Evolutionary conservation across 2,888 invertebrate genomes (phyloP), one percentile per base, ranked within the genome.

Genomic region (Amblyjoppa proteus): DNA sequence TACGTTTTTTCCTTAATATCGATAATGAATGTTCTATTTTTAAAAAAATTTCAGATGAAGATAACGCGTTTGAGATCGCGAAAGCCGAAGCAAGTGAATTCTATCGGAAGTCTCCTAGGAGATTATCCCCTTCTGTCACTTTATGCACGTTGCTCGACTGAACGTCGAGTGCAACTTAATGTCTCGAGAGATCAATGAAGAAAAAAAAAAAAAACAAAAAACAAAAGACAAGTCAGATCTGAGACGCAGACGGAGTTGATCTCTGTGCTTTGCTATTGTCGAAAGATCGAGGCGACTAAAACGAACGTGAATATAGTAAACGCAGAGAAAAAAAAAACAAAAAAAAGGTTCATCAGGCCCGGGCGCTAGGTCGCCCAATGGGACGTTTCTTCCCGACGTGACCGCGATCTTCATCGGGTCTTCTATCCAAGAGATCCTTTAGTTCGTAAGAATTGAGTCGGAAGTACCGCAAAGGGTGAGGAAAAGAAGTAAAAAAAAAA

Each of bases 71-170:
- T 68, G 86, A 85, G 78, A 82, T 85, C 87, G 90, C 61, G 77
- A 83, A 86, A 88, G 85, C 88, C 84, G 87, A 83, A 85, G 64
- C 83, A 86, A 85, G 88, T 87, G 76, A 87, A 88, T 89, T 88
- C 89, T 90, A 81, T 89, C 88, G 85, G 87, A 86, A 51, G 56
- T 82, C 82, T 82, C 76, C 28, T 45, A 80, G 49, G 80, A 89
- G 88, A 88, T 89, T 86, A 89, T 91, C 87, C 89, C 89, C 90
- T 90, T 90, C 89, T 91, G 89, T 90, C 90, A 89, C 89, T 91
- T 90, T 90, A 89, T 90, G 90, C 88, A 90, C 89, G 88, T 88
- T 86, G 89, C 89, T 90, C 89, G 90, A 91, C 90, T 88, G 91
- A 90, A 76, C 68, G 70, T 83, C 85, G 68, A 74, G 51, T 71